These are phyloP conservation scores for Rattus norvegicus DNA, from an alignment of 2,113 vertebrate genomes.

Conservation along the genomic window GRCr8 NC_086029.1:20155001-20155500, in stretches of 20 bases:
- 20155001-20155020: background rate
- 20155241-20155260: background rate
- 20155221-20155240: background rate
- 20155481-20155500: background rate
- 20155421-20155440: background rate
- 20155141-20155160: background rate
- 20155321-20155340: background rate
- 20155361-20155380: background rate
- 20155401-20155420: background rate
- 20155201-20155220: background rate
- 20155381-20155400: background rate
- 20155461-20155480: background rate
- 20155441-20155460: background rate
- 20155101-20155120: background rate
- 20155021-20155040: background rate
- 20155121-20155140: background rate
- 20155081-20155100: background rate
- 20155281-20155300: background rate
- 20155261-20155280: background rate
- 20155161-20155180: background rate
- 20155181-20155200: background rate
- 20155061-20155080: background rate
- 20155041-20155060: background rate
- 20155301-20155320: fast-evolving
- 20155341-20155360: background rate